Evolutionary conservation across 2,888 invertebrate genomes (phyloP).

Genomic region (Chloromyia formosa): DNA sequence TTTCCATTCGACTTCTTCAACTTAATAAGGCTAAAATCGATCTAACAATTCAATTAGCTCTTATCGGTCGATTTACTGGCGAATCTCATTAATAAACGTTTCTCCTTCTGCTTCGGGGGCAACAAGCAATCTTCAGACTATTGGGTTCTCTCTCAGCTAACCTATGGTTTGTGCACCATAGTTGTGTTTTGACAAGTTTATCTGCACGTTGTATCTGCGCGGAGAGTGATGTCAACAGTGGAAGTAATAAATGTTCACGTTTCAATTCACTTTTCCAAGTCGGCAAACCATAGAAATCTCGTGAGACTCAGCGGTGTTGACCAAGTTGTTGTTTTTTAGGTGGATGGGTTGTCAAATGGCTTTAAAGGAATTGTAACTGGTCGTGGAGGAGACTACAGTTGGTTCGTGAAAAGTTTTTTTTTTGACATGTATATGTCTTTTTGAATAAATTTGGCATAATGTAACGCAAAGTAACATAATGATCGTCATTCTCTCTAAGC

Average conservation of each 20-base stretch:
- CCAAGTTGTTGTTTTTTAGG: constrained; percentile 11
- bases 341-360: constrained; percentile 14
- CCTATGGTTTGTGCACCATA: constrained; percentile 1
- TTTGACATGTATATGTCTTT: too few relatives aligned
- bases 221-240: constrained; percentile 53
- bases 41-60: constrained; percentile 55
- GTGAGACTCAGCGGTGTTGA: constrained; percentile 17
- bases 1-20: constrained; percentile 20
- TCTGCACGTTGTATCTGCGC: constrained; percentile 53
- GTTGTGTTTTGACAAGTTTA: constrained; percentile 53
- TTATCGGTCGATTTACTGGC: constrained; percentile 53
- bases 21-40: constrained; percentile 52
- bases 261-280: constrained; percentile 51
- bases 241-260: constrained; percentile 55
- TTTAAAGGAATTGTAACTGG: too few relatives aligned
- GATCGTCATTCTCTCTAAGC: too few relatives aligned
- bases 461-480: too few relatives aligned
- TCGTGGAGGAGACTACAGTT: too few relatives aligned
- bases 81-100: constrained; percentile 54
- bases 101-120: constrained; percentile 32
- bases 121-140: not conserved
- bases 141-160: not conserved
- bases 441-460: too few relatives aligned
- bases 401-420: too few relatives aligned
- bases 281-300: constrained; percentile 42